A percentile compares a stretch with the other conserved stretches of the same genome.
phyloP scores from a whole-genome alignment of 2,888 invertebrate genomes.

The Oscheius sp. region DNA sequence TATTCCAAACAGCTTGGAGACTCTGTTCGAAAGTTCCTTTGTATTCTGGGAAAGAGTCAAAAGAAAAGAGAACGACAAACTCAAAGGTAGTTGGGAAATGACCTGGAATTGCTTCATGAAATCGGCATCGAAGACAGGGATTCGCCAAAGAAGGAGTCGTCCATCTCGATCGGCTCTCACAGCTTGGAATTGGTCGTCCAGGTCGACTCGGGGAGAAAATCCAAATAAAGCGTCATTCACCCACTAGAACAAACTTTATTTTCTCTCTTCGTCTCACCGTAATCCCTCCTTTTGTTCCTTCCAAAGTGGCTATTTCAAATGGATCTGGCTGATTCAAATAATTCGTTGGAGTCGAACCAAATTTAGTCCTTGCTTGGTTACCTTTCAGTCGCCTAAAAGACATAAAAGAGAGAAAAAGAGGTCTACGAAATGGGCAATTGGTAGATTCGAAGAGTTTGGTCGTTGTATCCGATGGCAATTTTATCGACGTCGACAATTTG shows the following conservation, averaged over 20 bases:
- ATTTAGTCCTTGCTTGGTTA: conserved; percentile 42
- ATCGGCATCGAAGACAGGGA: conserved; percentile 48
- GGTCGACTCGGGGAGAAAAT: conserved; percentile 1
- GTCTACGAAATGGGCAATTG: conserved; percentile 90
- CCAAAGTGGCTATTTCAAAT: conserved; percentile 62
- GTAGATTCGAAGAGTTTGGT: conserved; percentile 93
- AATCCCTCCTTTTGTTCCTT: conserved; percentile 40
- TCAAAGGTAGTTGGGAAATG: conserved; percentile 26
- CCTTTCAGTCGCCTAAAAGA: conserved; percentile 76
- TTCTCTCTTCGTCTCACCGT: background rate
- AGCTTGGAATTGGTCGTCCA: conserved; percentile 20
- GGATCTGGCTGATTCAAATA: conserved; percentile 55
- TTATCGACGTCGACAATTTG: conserved; percentile 69
- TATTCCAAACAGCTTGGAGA: conserved; percentile 49
- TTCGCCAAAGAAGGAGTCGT: conserved; percentile 48
- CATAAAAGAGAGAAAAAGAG: conserved; percentile 71
- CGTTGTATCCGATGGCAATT: conserved; percentile 90
- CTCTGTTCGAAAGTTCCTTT: conserved; percentile 56
- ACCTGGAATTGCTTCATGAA: conserved; percentile 40
- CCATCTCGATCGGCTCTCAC: conserved; percentile 32
- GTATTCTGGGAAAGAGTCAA: conserved; percentile 40
- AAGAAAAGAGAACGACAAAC: conserved; percentile 1
- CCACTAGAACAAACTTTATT: conserved; percentile 32
- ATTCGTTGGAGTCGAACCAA: conserved; percentile 48
- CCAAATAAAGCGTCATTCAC: conserved; percentile 34